A percentile compares a stretch with the other conserved stretches of the same genome.
phyloP scores from a whole-genome alignment of 2,888 invertebrate genomes.

The Drosophila atripex region DNA sequence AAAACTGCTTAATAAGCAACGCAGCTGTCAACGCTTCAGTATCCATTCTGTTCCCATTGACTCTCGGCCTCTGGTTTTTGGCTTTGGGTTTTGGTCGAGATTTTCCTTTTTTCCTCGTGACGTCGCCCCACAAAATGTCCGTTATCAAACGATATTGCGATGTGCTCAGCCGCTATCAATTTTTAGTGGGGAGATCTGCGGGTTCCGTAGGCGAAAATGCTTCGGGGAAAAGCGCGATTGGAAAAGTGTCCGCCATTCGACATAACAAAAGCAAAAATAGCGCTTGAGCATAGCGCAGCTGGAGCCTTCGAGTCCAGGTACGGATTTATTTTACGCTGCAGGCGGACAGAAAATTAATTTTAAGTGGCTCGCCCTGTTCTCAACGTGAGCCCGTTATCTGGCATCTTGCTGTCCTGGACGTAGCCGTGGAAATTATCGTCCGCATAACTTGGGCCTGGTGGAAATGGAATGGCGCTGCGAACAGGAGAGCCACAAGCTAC shows the following conservation, averaged over 20 bases:
- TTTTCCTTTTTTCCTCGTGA: slow-evolving; percentile 5
- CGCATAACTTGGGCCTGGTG: slow-evolving; percentile 67
- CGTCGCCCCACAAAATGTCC: slow-evolving; percentile 29
- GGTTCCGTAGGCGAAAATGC: slow-evolving; percentile 62
- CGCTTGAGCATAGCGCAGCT: slow-evolving; percentile 22
- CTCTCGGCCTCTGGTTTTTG: slow-evolving; percentile 12
- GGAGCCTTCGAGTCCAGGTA: slow-evolving; percentile 34
- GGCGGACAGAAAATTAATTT: slow-evolving; percentile 72
- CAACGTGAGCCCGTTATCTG: slow-evolving; percentile 4
- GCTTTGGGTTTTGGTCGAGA: not conserved
- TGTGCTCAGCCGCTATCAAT: slow-evolving; percentile 61
- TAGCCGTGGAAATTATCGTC: slow-evolving; percentile 55
- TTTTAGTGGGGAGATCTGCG: slow-evolving; percentile 68
- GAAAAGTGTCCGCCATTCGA: slow-evolving; percentile 39
- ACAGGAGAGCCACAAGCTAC: slow-evolving; percentile 19
- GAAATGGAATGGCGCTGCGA: slow-evolving; percentile 47
- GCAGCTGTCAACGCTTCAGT: slow-evolving; percentile 60
- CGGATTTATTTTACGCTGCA: slow-evolving; percentile 64
- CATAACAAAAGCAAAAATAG: slow-evolving; percentile 64
- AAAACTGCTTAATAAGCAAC: slow-evolving; percentile 75
- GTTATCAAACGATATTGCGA: slow-evolving; percentile 68
- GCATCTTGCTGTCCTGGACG: slow-evolving; percentile 60
- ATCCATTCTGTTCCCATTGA: slow-evolving; percentile 36
- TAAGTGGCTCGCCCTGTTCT: slow-evolving; percentile 21
- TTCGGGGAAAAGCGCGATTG: slow-evolving; percentile 40